phyloP scores from a whole-genome alignment of 2,113 vertebrate genomes.

The Cettia cetti region DNA sequence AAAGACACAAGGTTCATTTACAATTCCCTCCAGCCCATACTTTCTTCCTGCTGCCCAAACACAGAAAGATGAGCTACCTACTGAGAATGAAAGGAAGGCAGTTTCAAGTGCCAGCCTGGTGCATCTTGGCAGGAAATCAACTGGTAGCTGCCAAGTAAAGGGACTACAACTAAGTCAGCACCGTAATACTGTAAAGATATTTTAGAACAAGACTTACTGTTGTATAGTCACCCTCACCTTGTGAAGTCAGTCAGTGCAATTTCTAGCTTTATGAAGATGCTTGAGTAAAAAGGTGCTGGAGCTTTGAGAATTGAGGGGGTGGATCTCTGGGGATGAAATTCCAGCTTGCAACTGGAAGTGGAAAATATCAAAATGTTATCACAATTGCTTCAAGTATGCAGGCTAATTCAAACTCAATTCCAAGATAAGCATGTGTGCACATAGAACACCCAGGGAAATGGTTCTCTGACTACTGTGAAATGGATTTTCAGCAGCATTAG shows the following conservation, averaged over 20 bases:
- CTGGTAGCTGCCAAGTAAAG: background rate
- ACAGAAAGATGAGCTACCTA: conserved; percentile 38
- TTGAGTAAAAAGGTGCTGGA: background rate
- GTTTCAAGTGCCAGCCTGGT: conserved; percentile 14
- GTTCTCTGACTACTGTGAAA: background rate
- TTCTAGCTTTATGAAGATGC: background rate
- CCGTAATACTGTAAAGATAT: conserved; percentile 11
- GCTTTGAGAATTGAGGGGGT: conserved; percentile 5
- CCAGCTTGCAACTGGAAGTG: conserved; percentile 33
- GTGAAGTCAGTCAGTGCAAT: background rate
- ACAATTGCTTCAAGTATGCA: conserved; percentile 10
- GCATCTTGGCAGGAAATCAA: background rate
- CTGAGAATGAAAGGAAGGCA: conserved; percentile 36
- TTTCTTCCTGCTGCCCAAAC: background rate
- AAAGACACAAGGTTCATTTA: background rate
- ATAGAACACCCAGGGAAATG: background rate
- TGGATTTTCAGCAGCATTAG: background rate
- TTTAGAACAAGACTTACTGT: background rate
- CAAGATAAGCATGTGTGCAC: background rate
- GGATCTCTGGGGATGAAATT: conserved; percentile 22
- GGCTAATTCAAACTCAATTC: conserved; percentile 15
- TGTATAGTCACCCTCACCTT: background rate
- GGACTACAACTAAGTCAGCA: background rate
- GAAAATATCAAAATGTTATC: conserved; percentile 48
- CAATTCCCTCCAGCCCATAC: background rate